Evolutionary conservation across 2,113 vertebrate species (phyloP).

Genomic region (Vidua macroura): DNA sequence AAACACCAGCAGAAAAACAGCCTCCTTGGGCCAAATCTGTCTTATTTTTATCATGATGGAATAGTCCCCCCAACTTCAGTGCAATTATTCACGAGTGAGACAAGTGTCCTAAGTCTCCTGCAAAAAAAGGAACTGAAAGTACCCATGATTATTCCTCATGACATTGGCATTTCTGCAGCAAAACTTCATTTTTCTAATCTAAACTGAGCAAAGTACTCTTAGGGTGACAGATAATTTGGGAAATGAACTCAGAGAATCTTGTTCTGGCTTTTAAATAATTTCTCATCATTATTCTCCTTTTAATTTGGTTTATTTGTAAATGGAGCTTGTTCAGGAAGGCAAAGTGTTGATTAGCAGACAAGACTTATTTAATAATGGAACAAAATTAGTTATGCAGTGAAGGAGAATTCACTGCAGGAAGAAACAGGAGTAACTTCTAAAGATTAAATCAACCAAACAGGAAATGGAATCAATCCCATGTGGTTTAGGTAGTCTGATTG

Average conservation of each 20-base stretch:
- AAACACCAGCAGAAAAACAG: neutral
- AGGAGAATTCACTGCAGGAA: constrained; percentile 41
- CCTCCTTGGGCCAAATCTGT: neutral
- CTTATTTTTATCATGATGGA: neutral
- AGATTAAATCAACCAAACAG: constrained; percentile 43
- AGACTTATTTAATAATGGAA: constrained; percentile 31
- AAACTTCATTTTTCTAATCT: neutral
- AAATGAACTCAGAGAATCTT: neutral
- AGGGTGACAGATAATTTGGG: neutral
- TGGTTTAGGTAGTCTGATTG: neutral
- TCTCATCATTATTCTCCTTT: neutral
- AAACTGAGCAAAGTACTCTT: neutral
- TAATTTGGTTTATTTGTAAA: neutral
- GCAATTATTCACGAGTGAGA: neutral
- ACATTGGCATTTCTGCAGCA: neutral
- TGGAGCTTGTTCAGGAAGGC: neutral
- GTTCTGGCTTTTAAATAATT: neutral
- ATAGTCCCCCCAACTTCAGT: neutral
- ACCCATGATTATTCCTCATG: neutral
- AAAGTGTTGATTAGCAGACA: constrained; percentile 9
- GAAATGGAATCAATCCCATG: neutral
- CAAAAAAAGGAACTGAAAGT: neutral
- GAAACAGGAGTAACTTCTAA: constrained; percentile 27
- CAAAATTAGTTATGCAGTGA: constrained; percentile 32
- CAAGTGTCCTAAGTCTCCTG: neutral